Conservation (phyloP, 2,888 invertebrate species). For the Habroteleia sp. region DNA sequence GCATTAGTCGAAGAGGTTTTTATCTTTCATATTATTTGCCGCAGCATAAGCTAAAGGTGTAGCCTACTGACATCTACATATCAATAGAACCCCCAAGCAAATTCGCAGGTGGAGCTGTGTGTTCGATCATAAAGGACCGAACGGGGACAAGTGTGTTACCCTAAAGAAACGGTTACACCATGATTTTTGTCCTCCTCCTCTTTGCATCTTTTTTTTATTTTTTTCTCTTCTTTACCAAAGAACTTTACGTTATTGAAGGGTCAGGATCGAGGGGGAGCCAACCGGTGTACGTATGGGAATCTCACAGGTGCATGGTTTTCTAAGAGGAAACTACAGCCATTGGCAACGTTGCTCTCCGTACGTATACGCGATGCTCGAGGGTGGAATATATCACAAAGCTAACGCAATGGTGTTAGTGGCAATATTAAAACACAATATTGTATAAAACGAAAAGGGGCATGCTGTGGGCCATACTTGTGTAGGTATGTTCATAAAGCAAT, state of each 20-base stretch:
- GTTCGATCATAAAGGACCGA: constrained; percentile 73
- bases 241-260: constrained; percentile 72
- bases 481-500: constrained; percentile 53
- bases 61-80: constrained; percentile 78
- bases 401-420: constrained; percentile 66
- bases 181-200: constrained; percentile 71
- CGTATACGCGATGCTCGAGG: constrained; percentile 54
- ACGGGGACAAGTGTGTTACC: constrained; percentile 78
- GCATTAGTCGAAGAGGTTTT: constrained; percentile 24
- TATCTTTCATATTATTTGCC: constrained; percentile 68
- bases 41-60: constrained; percentile 72
- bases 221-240: constrained; percentile 46
- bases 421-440: constrained; percentile 79
- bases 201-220: constrained; percentile 28
- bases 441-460: constrained; percentile 67
- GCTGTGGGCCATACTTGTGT: constrained; percentile 47
- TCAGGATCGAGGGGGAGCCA: constrained; percentile 69
- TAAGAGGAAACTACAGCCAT: constrained; percentile 71
- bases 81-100: constrained; percentile 76
- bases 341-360: constrained; percentile 65
- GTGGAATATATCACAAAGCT: constrained; percentile 56
- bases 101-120: constrained; percentile 79
- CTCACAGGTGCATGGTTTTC: constrained; percentile 80
- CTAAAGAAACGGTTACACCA: constrained; percentile 78
- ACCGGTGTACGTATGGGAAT: constrained; percentile 76